Evolutionary conservation across 1,140 invertebrate genomes (phyloP), one percentile per base, ranked within the genome.

Genomic region (Drosophila carrolli): DNA sequence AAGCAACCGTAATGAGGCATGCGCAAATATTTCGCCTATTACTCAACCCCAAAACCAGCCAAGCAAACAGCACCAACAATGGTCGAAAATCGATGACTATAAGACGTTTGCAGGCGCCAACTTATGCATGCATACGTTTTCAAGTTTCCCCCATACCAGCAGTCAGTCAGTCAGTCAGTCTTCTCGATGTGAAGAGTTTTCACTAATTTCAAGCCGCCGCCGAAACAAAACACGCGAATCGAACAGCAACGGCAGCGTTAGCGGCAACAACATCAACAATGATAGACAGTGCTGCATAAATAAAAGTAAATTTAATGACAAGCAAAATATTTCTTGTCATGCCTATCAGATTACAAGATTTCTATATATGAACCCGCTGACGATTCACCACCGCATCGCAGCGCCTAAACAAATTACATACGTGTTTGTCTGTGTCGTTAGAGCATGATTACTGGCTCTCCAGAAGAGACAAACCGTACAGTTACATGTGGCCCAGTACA

Each of bases 281-380:
- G 81, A 89, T 88, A 82, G 81, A 79, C 81, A 75, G 70, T 74
- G 84, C 84, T 88, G 84, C 84, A 88, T 88, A 88, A 88, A 88
- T 88, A 88, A 88, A 88, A 88, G 84, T 88, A 88, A 88, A 88
- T 88, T 89, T 89, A 88, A 88, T 88, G 84, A 88, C 84, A 88
- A 88, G 84, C 84, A 88, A 88, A 86, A 89, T 89, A 89, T 88
- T 88, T 88, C 84, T 88, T 88, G 84, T 88, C 84, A 88, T 88
- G 84, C 84, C 84, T 88, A 88, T 88, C 84, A 88, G 84, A 88
- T 88, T 88, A 88, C 84, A 88, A 88, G 84, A 86, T 86, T 86
- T 86, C 79, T 86, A 86, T 86, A 86, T 86, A 88, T 89, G 84
- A 73, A 74, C 83, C 86, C 84, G 57, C 75, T 77, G 72, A 84